Conservation (phyloP, 2,113 vertebrate species). For the Rissa tridactyla region DNA sequence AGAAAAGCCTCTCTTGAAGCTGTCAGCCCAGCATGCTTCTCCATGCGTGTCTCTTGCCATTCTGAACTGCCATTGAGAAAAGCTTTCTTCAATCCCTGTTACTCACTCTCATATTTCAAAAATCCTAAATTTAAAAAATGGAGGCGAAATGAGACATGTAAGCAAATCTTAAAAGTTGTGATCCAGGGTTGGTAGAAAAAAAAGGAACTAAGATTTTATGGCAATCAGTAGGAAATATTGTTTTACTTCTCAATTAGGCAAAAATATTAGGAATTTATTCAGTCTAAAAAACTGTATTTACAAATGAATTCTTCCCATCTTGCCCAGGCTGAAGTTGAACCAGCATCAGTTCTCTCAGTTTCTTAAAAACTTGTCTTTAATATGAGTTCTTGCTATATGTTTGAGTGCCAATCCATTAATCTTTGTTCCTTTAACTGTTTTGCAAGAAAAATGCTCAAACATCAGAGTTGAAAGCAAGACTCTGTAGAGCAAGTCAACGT, state of each 20-base stretch:
- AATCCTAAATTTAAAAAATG: not conserved
- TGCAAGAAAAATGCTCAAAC: not conserved
- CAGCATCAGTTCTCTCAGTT: not conserved
- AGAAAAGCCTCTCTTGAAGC: not conserved
- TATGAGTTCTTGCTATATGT: not conserved
- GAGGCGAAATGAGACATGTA: not conserved
- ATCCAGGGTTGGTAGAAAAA: not conserved
- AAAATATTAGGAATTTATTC: not conserved
- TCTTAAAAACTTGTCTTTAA: not conserved
- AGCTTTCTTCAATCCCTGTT: not conserved
- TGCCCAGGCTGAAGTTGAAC: not conserved
- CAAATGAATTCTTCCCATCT: not conserved
- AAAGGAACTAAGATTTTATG: not conserved
- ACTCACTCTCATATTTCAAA: not conserved
- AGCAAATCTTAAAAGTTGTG: not conserved
- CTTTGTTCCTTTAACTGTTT: not conserved
- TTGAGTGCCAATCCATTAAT: not conserved
- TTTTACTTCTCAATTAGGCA: not conserved
- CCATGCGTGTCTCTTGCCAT: not conserved
- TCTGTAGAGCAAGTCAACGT: not conserved
- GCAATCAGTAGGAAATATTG: not conserved
- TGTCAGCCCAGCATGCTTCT: not conserved
- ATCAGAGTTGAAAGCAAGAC: not conserved
- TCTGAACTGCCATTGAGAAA: constrained; percentile 26
- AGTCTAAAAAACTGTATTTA: not conserved